phyloP scores from a whole-genome alignment of 2,797 vertebrate species.

The Xerus rutilus region DNA sequence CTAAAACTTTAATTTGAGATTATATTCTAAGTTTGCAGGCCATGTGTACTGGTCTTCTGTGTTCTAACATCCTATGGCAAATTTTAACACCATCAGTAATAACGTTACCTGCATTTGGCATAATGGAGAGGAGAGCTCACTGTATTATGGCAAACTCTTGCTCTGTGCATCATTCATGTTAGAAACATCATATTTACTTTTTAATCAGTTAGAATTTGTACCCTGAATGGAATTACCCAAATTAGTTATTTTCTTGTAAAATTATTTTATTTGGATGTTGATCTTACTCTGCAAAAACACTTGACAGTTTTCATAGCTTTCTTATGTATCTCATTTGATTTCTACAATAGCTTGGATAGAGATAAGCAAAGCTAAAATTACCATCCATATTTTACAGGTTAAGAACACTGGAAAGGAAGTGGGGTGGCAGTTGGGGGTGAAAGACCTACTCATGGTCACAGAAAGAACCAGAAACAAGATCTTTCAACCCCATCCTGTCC shows the following conservation, averaged over 20 bases:
- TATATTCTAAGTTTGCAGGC: background rate
- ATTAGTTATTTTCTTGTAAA: background rate
- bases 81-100: background rate
- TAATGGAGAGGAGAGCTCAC: background rate
- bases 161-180: conserved; percentile 1
- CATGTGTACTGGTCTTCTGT: background rate
- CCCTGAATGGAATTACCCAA: background rate
- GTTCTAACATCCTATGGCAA: background rate
- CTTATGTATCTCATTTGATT: background rate
- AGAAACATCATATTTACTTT: conserved; percentile 17
- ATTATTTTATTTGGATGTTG: conserved; percentile 51
- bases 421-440: background rate
- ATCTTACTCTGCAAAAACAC: background rate
- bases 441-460: background rate
- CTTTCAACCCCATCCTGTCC: background rate
- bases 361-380: background rate
- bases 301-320: background rate
- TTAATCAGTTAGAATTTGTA: conserved; percentile 25
- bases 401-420: background rate
- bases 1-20: conserved; percentile 5
- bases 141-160: background rate
- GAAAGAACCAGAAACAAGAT: conserved; percentile 41
- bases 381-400: background rate
- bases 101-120: background rate
- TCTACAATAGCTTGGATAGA: background rate